phyloP scores from a whole-genome alignment of 2,888 invertebrate species.

The Leucophora obtusa region DNA sequence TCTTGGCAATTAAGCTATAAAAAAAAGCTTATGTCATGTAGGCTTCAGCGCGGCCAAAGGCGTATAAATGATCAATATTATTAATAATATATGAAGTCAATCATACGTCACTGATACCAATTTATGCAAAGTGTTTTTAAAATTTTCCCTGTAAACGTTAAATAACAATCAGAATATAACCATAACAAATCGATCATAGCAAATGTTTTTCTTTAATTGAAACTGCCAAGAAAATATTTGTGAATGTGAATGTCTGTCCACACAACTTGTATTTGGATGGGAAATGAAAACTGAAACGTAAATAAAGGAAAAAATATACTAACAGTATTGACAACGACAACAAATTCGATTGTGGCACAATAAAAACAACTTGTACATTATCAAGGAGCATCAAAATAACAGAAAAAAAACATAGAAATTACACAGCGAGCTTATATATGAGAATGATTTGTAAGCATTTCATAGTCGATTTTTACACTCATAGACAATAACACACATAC shows the following conservation, averaged over 20 bases:
- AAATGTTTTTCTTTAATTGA: constrained; percentile 58
- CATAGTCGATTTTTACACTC: constrained; percentile 10
- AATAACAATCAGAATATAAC: constrained; percentile 29
- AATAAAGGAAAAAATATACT: background rate
- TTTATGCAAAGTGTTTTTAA: background rate
- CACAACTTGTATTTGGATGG: background rate
- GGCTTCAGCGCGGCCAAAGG: too few species aligned
- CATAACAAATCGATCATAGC: constrained; percentile 58
- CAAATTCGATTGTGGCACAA: constrained; percentile 37
- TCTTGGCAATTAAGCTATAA: too few species aligned
- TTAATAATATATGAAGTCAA: too few species aligned
- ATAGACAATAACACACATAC: too few species aligned
- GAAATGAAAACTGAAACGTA: background rate
- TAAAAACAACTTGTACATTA: constrained; percentile 24
- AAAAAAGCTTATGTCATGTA: too few species aligned
- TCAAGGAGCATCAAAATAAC: background rate
- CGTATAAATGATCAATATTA: too few species aligned
- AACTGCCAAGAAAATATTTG: constrained; percentile 34
- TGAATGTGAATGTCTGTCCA: background rate
- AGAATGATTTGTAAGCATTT: background rate
- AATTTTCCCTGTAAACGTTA: background rate
- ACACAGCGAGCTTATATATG: background rate
- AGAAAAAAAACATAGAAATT: background rate
- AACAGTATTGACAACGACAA: constrained; percentile 14
- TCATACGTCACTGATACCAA: too few species aligned